Evolutionary conservation across 2,888 invertebrate genomes (phyloP), one percentile per base, ranked within the genome.

Genomic region (Rhopalosiphum nymphaeae): DNA sequence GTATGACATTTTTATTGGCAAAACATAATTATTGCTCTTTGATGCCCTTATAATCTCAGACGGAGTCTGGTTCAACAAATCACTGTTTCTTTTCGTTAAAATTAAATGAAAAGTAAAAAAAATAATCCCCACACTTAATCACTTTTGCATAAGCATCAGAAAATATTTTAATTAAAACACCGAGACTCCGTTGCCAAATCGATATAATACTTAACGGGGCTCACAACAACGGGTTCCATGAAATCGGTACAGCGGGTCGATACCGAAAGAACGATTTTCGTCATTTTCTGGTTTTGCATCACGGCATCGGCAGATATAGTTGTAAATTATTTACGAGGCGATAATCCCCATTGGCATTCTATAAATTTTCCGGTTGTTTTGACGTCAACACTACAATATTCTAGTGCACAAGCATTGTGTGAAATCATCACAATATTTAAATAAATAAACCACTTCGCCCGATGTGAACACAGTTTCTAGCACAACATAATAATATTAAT

Each of bases 381-480:
- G 3, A 2, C 78, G 21, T 78, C 36, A 36, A 78, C 21, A 2
- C 78, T 21, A 21, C 21, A 36, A 36, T 42, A 57, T 57, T 26
- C 26, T 26, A 57, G 7, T 56, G 7, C 25, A 5, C 25, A 25
- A 56, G 56, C 7, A 16, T 21, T 21, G 53, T 21, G 21, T 16
- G 21, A 53, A 53, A 53, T 53, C 4, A 21, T 16, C 3, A 53
- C 53, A 16, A 16, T 21, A 21, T 53, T 16, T 53, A 49, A 49
- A n/a, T n/a, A n/a, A 67, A 67, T 4, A 0, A 5, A n/a, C n/a
- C n/a, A 13, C 13, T 4, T 78, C 78, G 7, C 2, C 7, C 16
- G 29, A 2, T 0, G 21, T 36, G 7, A 36, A 78, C n/a, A n/a
- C 13, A 0, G 16, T 5, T 1, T 67, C 2, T 1, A 3, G 4